A percentile compares a stretch with the other conserved stretches of the same genome.
Evolutionary conservation across 2,888 invertebrate genomes (phyloP).

Genomic region (Melieria crassipennis): DNA sequence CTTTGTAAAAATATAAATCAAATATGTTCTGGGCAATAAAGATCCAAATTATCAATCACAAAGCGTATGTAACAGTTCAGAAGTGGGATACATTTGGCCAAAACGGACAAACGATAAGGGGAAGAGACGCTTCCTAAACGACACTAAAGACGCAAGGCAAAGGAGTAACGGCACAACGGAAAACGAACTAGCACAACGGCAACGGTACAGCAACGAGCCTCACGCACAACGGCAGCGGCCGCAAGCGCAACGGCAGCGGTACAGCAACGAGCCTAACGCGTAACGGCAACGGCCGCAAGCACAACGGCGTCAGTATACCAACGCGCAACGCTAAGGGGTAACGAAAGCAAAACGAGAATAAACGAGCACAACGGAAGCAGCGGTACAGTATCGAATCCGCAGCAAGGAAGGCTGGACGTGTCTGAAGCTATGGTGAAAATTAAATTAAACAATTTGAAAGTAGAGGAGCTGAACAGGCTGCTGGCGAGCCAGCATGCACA

Average conservation of each 20-base stretch:
- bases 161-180: not conserved
- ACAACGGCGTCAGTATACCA: not conserved
- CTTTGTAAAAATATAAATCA: too few relatives aligned
- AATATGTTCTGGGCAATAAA: too few relatives aligned
- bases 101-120: not conserved
- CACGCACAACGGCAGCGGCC: too few relatives aligned
- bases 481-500: not conserved
- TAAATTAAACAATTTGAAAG: constrained; percentile 7
- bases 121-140: not conserved
- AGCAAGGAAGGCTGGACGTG: not conserved
- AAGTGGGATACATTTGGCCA: constrained; percentile 3
- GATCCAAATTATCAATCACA: too few relatives aligned
- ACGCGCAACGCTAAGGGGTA: not conserved
- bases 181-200: not conserved
- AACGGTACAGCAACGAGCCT: too few relatives aligned
- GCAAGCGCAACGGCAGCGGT: not conserved
- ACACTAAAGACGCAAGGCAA: not conserved
- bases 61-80: not conserved
- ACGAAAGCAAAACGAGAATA: not conserved
- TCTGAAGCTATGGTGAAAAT: not conserved
- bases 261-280: not conserved
- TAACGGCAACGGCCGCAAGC: not conserved
- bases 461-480: not conserved
- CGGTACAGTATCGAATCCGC: not conserved
- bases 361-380: not conserved